phyloP scores from a whole-genome alignment of 2,113 vertebrate genomes.

The Leptobrachium ailaonicum region DNA sequence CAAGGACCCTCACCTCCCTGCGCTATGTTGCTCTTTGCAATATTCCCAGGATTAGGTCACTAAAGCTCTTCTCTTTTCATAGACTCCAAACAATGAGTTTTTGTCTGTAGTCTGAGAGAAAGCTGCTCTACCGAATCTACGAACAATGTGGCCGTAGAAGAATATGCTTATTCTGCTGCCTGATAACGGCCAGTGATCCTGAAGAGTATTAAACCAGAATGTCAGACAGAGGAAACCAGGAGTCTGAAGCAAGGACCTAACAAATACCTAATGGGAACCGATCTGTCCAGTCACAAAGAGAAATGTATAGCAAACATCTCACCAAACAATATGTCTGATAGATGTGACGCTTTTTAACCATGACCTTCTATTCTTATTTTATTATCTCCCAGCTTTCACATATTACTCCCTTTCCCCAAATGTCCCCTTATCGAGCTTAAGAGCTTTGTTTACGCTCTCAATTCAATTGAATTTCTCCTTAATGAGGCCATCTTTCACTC shows the following conservation, averaged over 20 bases:
- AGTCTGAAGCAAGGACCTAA: neutral
- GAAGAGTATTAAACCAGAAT: neutral
- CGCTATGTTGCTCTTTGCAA: conserved; percentile 8
- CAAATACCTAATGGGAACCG: neutral
- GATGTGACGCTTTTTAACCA: too few relatives aligned
- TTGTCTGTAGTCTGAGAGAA: conserved; percentile 43
- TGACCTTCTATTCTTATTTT: too few relatives aligned
- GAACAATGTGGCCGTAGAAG: conserved; percentile 23
- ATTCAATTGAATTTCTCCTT: too few relatives aligned
- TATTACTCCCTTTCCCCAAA: too few relatives aligned
- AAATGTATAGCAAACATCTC: too few relatives aligned
- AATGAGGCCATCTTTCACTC: too few relatives aligned
- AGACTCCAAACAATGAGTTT: conserved; percentile 27
- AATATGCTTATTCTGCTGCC: conserved; percentile 7
- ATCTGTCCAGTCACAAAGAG: too few relatives aligned
- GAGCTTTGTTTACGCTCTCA: too few relatives aligned
- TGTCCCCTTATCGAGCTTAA: too few relatives aligned
- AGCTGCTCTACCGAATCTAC: neutral
- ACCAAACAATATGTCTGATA: too few relatives aligned
- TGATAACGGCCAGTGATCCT: conserved; percentile 5
- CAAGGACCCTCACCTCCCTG: neutral
- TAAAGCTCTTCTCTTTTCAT: conserved; percentile 35
- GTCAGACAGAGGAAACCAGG: neutral
- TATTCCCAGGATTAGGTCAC: conserved; percentile 41
- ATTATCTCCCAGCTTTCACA: too few relatives aligned